phyloP scores from a whole-genome alignment of 2,888 invertebrate genomes.

The Aethes cnicana region DNA sequence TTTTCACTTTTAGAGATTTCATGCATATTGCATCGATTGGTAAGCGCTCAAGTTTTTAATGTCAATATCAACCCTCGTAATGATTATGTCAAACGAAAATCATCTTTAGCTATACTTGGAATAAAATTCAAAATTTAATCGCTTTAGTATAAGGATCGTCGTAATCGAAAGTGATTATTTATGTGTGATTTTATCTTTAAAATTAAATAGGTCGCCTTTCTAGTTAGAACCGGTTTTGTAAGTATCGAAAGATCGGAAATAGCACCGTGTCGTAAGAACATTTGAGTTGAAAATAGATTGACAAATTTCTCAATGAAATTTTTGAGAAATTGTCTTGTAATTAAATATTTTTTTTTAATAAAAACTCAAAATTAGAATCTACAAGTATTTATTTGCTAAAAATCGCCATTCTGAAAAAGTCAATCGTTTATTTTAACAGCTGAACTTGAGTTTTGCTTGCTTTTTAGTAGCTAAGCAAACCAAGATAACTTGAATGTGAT shows the following conservation, averaged over 20 bases:
- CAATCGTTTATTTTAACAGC: too few species aligned
- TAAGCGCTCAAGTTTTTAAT: too few species aligned
- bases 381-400: too few species aligned
- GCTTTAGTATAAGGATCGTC: slow-evolving; percentile 14
- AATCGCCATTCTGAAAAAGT: too few species aligned
- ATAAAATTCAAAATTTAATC: background rate
- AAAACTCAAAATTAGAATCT: too few species aligned
- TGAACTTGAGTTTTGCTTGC: too few species aligned
- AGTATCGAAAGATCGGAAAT: slow-evolving; percentile 7
- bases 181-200: slow-evolving; percentile 25
- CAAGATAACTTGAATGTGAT: too few species aligned
- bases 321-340: background rate
- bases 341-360: background rate
- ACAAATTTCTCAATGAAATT: background rate
- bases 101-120: background rate
- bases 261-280: background rate
- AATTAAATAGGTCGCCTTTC: slow-evolving; percentile 15
- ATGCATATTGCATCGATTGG: too few species aligned
- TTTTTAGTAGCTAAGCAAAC: too few species aligned
- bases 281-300: background rate
- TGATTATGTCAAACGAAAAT: background rate
- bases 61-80: too few species aligned
- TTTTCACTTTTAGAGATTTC: too few species aligned
- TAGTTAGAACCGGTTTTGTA: slow-evolving; percentile 6
- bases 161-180: slow-evolving; percentile 26